Evolutionary conservation across 2,888 invertebrate species (phyloP), one percentile per base, ranked within the genome.

Genomic region (Scaptomyza tumidula): DNA sequence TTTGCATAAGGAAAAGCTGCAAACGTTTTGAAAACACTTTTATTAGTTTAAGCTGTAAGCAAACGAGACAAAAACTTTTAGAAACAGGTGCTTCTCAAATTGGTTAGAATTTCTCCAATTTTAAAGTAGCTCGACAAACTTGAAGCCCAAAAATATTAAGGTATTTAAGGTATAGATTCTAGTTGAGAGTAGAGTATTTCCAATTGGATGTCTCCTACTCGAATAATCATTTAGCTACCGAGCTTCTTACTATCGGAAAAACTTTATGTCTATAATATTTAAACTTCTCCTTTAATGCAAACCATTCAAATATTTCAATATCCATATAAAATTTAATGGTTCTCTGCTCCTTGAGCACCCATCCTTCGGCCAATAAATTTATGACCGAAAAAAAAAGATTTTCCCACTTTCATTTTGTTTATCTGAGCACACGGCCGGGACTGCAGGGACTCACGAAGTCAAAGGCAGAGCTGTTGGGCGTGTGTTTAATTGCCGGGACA

Each of bases 401-500:
- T 66, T 72, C 54, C 56, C 71, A 61, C 65, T 74, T 75, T 64
- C 70, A 75, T 64, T 57, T 71, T 77, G 61, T 69, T 75, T 70
- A 60, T 70, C 59, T 71, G 16, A 35, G 49, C 59, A 33, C 68
- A 45, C 43, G 64, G 72, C 49, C 44, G 44, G 16, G 33, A 35
- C 13, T 6, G 7, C 13, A 13, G 7, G 5, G 4, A n/a, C 19
- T 50, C 13, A 7, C 1, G 9, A 19, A 41, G 24, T 72, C 67
- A 53, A 68, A 61, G 73, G 53, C 60, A 54, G 50, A 61, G 56
- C 56, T 62, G 61, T 53, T 66, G 78, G 85, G 82, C 79, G 82
- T 83, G 83, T 81, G 70, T 87, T 83, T 83, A 83, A 83, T 83
- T 87, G 83, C 86, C 85, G 73, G 70, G 82, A 85, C 83, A 83